Conservation (phyloP, 1,140 invertebrate genomes). For the Pomacea maculata region DNA sequence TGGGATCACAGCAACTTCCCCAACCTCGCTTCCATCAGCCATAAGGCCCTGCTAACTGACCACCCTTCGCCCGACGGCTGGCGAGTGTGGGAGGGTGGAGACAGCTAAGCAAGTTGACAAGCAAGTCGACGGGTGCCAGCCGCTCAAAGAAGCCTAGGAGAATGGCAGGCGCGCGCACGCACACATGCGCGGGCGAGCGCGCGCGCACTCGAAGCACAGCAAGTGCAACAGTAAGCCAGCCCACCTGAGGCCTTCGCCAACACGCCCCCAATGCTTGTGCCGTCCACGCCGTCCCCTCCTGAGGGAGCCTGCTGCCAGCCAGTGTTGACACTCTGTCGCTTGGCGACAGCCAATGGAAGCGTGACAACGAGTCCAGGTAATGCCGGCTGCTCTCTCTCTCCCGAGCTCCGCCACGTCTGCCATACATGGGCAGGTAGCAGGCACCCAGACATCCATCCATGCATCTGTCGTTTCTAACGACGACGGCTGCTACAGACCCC, state of each 20-base stretch:
- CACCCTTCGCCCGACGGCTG: no score
- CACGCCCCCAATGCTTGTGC: not conserved
- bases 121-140: no score
- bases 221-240: conserved; percentile 5
- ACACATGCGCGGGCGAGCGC: no score
- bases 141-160: no score
- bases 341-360: conserved; percentile 37
- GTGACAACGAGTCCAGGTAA: conserved; percentile 25
- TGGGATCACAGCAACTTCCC: no score
- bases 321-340: conserved; percentile 32
- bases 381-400: not conserved
- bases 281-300: conserved; percentile 4
- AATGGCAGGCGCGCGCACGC: no score
- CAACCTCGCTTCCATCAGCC: no score
- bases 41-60: no score
- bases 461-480: not conserved
- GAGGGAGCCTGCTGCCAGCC: conserved; percentile 8
- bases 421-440: not conserved
- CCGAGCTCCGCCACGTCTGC: conserved; percentile 11
- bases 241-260: conserved; percentile 8
- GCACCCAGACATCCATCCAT: not conserved
- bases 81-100: no score
- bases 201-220: not conserved
- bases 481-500: not conserved
- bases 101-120: no score